Evolutionary conservation across 2,797 vertebrate genomes (phyloP).

Genomic region (Eulemur coronatus): DNA sequence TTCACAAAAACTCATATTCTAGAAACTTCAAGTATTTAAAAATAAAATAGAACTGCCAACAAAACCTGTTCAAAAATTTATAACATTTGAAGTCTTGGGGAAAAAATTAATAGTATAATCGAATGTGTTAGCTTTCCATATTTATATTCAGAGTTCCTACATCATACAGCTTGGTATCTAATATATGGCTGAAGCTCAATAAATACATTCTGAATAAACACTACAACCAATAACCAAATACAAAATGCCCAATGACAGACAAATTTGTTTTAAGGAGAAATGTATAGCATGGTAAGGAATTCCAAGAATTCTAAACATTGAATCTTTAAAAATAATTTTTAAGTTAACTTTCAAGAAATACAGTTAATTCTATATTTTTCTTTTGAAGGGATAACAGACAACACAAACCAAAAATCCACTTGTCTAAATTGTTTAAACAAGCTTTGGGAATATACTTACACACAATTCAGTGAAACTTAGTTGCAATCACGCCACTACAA

Average conservation of each 20-base stretch:
- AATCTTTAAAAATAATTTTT: conserved; percentile 24
- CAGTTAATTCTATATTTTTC: conserved; percentile 24
- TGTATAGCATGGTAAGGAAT: background rate
- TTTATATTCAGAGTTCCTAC: background rate
- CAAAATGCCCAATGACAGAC: background rate
- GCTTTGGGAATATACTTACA: background rate
- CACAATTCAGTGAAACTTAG: background rate
- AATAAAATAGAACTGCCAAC: background rate
- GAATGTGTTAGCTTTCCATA: conserved; percentile 22
- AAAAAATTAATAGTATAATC: conserved; percentile 1
- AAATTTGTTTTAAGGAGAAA: conserved; percentile 21
- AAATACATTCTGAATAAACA: conserved; percentile 13
- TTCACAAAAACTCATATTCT: background rate
- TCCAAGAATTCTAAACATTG: background rate
- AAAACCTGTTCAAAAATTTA: background rate
- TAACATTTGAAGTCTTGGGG: background rate
- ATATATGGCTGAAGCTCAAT: background rate
- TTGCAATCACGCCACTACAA: background rate
- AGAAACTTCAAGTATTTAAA: conserved; percentile 25
- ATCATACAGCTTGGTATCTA: background rate
- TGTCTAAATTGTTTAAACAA: background rate
- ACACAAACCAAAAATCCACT: conserved; percentile 6
- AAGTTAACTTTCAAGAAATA: conserved; percentile 35
- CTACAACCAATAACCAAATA: background rate
- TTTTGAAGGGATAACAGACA: conserved; percentile 3